Conservation (phyloP, 1,140 invertebrate genomes). For the Ceratosolen fusciceps region DNA sequence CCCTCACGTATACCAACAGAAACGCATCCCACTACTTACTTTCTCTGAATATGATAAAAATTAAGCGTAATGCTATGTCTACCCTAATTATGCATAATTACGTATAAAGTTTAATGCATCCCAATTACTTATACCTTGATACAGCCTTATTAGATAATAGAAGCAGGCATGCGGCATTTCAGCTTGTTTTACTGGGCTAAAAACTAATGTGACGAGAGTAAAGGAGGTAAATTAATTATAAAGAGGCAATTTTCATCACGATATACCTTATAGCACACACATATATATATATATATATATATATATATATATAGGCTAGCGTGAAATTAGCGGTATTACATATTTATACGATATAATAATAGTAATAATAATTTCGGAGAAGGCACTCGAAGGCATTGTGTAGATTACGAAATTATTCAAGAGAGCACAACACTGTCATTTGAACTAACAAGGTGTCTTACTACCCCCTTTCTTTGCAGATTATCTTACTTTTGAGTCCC, state of each 20-base stretch:
- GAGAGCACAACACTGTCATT: neutral
- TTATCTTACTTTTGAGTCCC: slow-evolving; percentile 36
- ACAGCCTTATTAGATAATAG: slow-evolving; percentile 64
- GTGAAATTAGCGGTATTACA: neutral
- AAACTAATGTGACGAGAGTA: slow-evolving; percentile 2
- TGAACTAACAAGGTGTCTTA: slow-evolving; percentile 21
- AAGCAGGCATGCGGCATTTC: slow-evolving; percentile 66
- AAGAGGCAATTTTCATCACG: neutral
- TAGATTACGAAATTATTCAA: slow-evolving; percentile 6
- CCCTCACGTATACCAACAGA: neutral
- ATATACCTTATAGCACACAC: neutral
- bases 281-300: neutral
- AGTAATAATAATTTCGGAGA: neutral
- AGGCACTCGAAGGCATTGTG: neutral
- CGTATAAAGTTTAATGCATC: slow-evolving; percentile 39
- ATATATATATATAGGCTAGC: too few species aligned
- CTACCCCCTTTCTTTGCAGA: slow-evolving; percentile 1
- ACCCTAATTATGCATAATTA: slow-evolving; percentile 40
- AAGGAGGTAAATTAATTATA: neutral
- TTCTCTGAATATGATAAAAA: neutral
- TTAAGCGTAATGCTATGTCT: neutral
- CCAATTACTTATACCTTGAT: slow-evolving; percentile 51
- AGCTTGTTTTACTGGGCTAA: slow-evolving; percentile 57
- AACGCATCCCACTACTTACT: neutral
- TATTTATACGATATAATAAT: slow-evolving; percentile 1